These are phyloP conservation scores for Cyprinodon variegatus DNA, from an alignment of 2,113 vertebrate genomes.

Conservation along the genomic window DNA sequence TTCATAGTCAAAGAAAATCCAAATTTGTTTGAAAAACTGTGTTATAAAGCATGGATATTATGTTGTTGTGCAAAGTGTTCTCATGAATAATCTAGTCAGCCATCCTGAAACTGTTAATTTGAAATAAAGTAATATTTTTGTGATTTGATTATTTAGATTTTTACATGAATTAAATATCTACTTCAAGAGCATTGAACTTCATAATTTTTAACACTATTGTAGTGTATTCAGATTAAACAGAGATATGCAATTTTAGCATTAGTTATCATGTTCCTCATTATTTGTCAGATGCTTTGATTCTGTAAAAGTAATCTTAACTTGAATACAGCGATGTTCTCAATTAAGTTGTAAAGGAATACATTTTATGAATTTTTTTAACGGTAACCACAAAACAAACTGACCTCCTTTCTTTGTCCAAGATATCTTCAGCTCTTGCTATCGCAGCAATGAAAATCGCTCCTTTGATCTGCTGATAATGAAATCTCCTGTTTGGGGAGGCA, in stretches of 20 bases:
- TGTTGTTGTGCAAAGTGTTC: too few species aligned
- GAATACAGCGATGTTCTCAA: too few species aligned
- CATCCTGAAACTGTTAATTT: too few species aligned
- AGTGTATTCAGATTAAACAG: neutral
- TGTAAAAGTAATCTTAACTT: neutral
- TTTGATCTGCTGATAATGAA: constrained; percentile 83
- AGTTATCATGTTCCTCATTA: neutral
- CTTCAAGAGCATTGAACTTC: too few species aligned
- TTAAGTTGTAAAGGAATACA: neutral
- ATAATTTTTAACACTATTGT: too few species aligned
- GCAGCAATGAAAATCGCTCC: constrained; percentile 81
- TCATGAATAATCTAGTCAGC: too few species aligned
- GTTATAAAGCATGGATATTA: too few species aligned
- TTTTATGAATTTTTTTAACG: neutral
- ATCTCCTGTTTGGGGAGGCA: constrained; percentile 82
- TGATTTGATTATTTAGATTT: too few species aligned
- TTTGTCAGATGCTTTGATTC: neutral
- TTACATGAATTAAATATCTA: too few species aligned
- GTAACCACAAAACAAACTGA: neutral
- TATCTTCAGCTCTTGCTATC: constrained; percentile 85
- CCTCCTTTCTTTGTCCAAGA: constrained; percentile 61
- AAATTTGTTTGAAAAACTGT: too few species aligned
- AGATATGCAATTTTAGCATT: neutral
- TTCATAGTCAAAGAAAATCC: too few species aligned
- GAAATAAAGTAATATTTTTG: too few species aligned